Base-by-base conservation (phyloP, 2,113 vertebrate species). In the Alces alces region DNA sequence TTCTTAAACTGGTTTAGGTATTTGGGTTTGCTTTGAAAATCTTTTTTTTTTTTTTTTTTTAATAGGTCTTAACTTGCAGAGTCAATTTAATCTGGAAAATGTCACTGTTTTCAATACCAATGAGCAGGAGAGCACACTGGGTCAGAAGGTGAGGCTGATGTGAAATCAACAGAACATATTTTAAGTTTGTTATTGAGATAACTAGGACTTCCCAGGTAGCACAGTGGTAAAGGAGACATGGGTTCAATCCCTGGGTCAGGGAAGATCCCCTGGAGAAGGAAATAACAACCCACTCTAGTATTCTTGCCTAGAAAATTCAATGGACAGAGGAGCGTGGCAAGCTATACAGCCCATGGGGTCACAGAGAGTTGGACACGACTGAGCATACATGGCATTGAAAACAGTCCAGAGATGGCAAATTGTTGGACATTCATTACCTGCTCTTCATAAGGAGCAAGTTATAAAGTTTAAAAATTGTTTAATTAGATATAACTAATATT, bases 71-170 rank as follows among this genome's bases (percentile, higher is more conserved):
- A 99, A 99, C 97, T 99, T 99, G 82, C 99, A 99, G 98, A 99
- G 99, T 98, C 99, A 99, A 52, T 99, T 99, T 98, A 99, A 99
- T 98, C 98, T 99, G 97, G 99, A 99, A 97, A 99, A 99, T 95
- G 98, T 99, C 96, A 99, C 99, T 2, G 99, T 99, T 91, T 99
- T 99, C 98, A 99, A 99, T 98, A 99, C 99, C 96, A 99, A 99
- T 97, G 99, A 99, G 89, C 99, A 99, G 79, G 99, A 99, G 96
- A 99, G 99, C 98, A 99, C 99, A 14, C 98, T 99, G 3, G 99
- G 99, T 97, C 99, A 99, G 97, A 99, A 99, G 99, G 99, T 99
- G 94, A 98, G 87, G 55, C 92, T 87, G 10, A 21, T 64, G 64
- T 60, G 33, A 88, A 66, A 52, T 89, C 15, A 60, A 93, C 61